Evolutionary conservation across 2,797 vertebrate genomes (phyloP).

Genomic region (Cephalopachus bancanus): DNA sequence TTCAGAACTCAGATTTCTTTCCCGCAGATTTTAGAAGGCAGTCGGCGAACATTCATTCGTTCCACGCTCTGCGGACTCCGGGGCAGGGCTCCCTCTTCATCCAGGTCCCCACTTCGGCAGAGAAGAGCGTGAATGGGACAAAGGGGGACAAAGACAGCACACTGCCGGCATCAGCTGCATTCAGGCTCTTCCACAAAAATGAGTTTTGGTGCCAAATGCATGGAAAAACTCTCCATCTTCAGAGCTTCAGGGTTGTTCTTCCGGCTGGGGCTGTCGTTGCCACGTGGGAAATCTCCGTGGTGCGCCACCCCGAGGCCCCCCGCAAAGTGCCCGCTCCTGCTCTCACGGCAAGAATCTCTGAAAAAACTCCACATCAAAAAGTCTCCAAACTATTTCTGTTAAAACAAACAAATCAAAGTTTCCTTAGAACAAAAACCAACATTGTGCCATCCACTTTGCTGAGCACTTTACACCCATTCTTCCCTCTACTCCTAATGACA

Average conservation of each 20-base stretch:
- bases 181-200: background rate
- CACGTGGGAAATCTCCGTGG: background rate
- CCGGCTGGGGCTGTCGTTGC: background rate
- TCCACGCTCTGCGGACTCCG: background rate
- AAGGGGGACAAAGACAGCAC: background rate
- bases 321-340: background rate
- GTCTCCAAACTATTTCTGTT: no score
- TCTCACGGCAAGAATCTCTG: background rate
- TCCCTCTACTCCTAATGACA: no score
- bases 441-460: no score
- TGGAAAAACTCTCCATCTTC: background rate
- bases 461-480: no score
- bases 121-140: background rate
- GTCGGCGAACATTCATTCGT: background rate
- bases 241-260: background rate
- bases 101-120: background rate
- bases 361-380: no score
- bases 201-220: background rate
- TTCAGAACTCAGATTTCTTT: background rate
- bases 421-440: no score
- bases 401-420: no score
- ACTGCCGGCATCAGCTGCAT: background rate
- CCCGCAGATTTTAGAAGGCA: background rate
- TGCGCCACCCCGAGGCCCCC: background rate
- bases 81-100: background rate